Evolutionary conservation across 2,113 vertebrate genomes (phyloP), one percentile per base, ranked within the genome.

Genomic region (Hydropotes inermis): DNA sequence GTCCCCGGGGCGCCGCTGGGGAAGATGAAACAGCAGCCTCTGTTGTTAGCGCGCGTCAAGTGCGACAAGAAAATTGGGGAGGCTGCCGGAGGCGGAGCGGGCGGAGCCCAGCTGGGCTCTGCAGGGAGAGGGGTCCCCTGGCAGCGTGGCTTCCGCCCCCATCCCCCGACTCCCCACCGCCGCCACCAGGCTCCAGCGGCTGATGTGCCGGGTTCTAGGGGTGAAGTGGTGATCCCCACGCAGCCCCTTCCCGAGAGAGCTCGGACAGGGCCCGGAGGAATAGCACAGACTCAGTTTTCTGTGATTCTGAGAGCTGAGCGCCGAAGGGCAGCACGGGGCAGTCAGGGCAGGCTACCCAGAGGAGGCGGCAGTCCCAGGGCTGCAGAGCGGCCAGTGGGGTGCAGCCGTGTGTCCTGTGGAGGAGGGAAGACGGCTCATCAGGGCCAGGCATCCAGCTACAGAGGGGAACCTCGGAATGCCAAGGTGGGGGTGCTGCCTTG

Each of bases 21-120:
- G 89, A 89, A 58, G 78, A 91, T 43, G 70, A 83, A 93, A 83
- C 86, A 28, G 67, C 97, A 96, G 93, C 89, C 93, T 95, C 43
- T 91, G 70, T 43, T 89, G 89, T 96, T 93, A 94, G 95, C 43
- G 33, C 23, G 33, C 60, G 88, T 95, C 91, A 95, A 96, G 91
- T 28, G 87, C 9, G 57, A 88, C 95, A n/a, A 87, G 96, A 84
- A 96, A 97, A 97, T 74, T 97, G 70, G 52, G 84, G 92, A 95
- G 87, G 92, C 55, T 97, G 90, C 57, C 21, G 52, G 86, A 82
- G 85, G 88, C 95, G 67, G 88, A 96, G 67, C 95, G 94, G 94
- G 93, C 6, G 57, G 94, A 6, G 4, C 94, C 97, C 97, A 94
- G 79, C 96, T 96, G 94, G 95, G 84, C 89, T 87, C 33, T 3